A percentile compares a stretch with the other conserved stretches of the same genome.
Conservation (phyloP, 2,888 invertebrate species). For the Thereva unica region DNA sequence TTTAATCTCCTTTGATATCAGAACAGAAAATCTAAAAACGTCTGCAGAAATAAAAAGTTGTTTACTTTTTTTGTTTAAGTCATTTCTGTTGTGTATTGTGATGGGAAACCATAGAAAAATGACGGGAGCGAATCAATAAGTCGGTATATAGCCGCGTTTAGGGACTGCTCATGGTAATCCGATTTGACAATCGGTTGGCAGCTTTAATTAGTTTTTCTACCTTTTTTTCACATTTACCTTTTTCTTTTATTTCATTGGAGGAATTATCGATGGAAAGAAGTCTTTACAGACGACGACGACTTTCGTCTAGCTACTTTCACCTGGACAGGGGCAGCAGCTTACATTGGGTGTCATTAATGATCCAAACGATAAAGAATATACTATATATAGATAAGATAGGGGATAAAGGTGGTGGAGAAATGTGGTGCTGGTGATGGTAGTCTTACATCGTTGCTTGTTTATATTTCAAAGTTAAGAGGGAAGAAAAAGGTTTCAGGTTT, state of each 20-base stretch:
- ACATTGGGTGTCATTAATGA: no score
- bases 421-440: no score
- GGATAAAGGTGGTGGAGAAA: no score
- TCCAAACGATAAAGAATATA: no score
- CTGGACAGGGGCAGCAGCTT: no score
- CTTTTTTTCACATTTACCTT: background rate
- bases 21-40: conserved; percentile 27
- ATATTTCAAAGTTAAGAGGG: no score
- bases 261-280: background rate
- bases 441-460: no score
- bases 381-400: no score
- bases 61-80: no score
- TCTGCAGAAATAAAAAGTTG: conserved; percentile 19
- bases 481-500: background rate
- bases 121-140: conserved; percentile 26
- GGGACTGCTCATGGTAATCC: conserved; percentile 18
- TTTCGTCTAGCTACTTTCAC: no score
- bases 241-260: background rate
- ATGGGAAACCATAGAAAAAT: conserved; percentile 25
- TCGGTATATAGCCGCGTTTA: background rate
- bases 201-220: conserved; percentile 33
- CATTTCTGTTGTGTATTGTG: background rate
- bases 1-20: conserved; percentile 29
- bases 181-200: conserved; percentile 37
- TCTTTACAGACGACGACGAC: background rate